Evolutionary conservation across 2,888 invertebrate species (phyloP), one percentile per base, ranked within the genome.

Genomic region (Tenthredo amoena): DNA sequence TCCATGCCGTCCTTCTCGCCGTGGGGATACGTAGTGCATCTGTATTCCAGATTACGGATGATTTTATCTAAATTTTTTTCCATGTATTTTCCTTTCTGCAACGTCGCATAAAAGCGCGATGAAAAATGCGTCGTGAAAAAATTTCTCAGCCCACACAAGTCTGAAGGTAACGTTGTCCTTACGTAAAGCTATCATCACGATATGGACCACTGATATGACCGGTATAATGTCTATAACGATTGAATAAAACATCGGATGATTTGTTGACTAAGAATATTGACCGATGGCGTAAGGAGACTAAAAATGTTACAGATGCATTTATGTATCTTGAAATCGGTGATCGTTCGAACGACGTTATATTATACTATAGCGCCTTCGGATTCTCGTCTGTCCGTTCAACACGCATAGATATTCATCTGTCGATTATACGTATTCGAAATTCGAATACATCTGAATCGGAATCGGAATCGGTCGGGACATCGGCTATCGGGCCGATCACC

Each of bases 221-320:
- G 91, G 92, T 91, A 92, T 92, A 91, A 92, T 92, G 91, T 89
- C 92, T 92, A 88, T 87, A 83, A 68, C 43, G 47, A 83, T 50
- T 83, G 83, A 83, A 83, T 83, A 83, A 83, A 83, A 83, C 83
- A 83, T 83, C 83, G 83, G 83, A 83, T 71, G 83, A 83, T 83
- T 83, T 83, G 83, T 83, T 71, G 68, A 83, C 83, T 83, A 12
- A 47, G 68, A 83, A 68, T 68, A 83, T 83, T 83, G 83, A 83
- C 83, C 62, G 85, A 71, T 86, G 85, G 86, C 62, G 76, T 86
- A 72, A 77, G 74, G 74, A 68, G 84, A 86, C 34, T 47, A 87
- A 86, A 85, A 87, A 87, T 86, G 86, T 89, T 87, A 87, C 87
- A 88, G 89, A 92, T 92, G 91, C 89, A 92, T 92, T 92, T 92